A percentile compares a stretch with the other conserved stretches of the same genome.
phyloP scores from a whole-genome alignment of 1,140 invertebrate species.

The Lerema accius region DNA sequence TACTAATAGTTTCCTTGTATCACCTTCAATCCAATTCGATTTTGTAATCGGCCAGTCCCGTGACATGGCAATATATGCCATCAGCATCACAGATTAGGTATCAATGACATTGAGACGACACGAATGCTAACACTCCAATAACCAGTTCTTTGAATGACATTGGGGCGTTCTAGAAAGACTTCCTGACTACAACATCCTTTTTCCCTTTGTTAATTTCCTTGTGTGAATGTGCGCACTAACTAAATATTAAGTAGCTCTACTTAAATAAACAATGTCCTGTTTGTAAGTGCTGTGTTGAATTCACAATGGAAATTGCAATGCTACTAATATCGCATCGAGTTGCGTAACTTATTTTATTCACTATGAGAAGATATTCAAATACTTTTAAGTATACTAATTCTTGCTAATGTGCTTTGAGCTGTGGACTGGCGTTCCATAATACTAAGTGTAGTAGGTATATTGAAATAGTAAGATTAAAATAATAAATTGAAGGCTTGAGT shows the following conservation, averaged over 20 bases:
- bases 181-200: conserved; percentile 11
- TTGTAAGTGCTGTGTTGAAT: conserved; percentile 12
- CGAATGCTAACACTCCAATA: conserved; percentile 50
- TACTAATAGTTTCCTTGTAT: conserved; percentile 31
- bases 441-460: too few species aligned
- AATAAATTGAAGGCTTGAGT: too few species aligned
- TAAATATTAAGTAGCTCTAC: conserved; percentile 27
- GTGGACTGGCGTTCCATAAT: too few species aligned
- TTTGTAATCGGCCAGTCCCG: conserved; percentile 30
- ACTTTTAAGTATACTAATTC: too few species aligned
- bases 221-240: conserved; percentile 10
- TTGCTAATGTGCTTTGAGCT: too few species aligned
- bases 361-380: too few species aligned
- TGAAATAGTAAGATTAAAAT: too few species aligned
- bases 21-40: conserved; percentile 43
- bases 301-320: background rate
- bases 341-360: background rate
- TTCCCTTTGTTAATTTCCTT: conserved; percentile 27
- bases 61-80: conserved; percentile 41
- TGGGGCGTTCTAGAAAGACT: conserved; percentile 28
- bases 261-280: conserved; percentile 20
- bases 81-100: conserved; percentile 55
- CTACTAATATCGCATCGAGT: background rate
- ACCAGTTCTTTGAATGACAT: conserved; percentile 28
- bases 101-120: conserved; percentile 52